phyloP scores from a whole-genome alignment of 2,888 invertebrate genomes.

The Drosophila engyochracea region DNA sequence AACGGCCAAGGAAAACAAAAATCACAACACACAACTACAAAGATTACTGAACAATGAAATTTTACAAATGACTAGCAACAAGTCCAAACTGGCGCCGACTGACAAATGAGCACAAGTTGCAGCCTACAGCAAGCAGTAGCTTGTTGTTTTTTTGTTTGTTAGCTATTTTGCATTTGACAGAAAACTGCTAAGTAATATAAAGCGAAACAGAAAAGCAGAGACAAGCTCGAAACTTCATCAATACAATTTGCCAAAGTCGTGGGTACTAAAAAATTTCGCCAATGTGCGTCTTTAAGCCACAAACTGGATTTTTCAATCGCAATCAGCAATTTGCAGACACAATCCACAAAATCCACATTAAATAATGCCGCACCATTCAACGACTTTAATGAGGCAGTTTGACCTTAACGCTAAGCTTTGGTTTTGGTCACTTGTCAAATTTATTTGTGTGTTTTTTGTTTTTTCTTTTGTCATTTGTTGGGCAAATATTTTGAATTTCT shows the following conservation, averaged over 20 bases:
- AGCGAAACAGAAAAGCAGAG: constrained; percentile 21
- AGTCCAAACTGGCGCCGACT: constrained; percentile 59
- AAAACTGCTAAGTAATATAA: constrained; percentile 32
- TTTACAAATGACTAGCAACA: constrained; percentile 76
- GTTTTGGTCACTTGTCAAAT: constrained; percentile 54
- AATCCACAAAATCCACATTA: constrained; percentile 36
- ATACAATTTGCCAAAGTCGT: constrained; percentile 52
- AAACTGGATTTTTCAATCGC: constrained; percentile 30
- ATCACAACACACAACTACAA: constrained; percentile 53
- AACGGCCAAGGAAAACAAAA: constrained; percentile 25
- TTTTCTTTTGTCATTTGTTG: constrained; percentile 24
- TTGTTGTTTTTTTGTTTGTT: constrained; percentile 13
- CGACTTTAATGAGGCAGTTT: constrained; percentile 6
- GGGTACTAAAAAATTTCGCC: constrained; percentile 57
- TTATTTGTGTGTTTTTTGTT: constrained; percentile 9
- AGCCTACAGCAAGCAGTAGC: constrained; percentile 47
- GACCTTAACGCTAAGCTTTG: constrained; percentile 36
- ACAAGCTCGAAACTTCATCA: constrained; percentile 42
- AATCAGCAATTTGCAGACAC: constrained; percentile 19
- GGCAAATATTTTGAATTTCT: constrained; percentile 53
- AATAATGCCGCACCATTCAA: constrained; percentile 38
- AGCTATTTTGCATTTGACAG: constrained; percentile 49
- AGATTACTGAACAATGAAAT: constrained; percentile 67
- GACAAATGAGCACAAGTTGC: constrained; percentile 69
- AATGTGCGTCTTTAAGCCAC: constrained; percentile 45